Conservation (phyloP, 2,797 vertebrate species). For the Tiaroga cobitis region DNA sequence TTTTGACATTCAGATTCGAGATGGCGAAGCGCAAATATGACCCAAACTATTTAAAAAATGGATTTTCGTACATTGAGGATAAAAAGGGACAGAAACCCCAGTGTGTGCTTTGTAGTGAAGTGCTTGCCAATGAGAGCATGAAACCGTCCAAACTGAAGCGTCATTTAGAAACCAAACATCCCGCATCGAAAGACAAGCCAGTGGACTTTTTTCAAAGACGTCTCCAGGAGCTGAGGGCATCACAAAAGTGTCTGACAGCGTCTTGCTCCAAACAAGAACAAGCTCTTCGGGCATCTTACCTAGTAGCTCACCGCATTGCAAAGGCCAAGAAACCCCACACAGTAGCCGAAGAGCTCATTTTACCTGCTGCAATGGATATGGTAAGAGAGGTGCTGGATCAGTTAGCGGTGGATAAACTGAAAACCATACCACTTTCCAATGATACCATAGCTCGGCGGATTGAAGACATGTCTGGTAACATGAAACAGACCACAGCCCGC, state of each 20-base stretch:
- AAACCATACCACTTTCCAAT: constrained; percentile 32
- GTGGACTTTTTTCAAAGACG: too few species aligned
- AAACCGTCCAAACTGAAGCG: too few species aligned
- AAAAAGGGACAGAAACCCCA: background rate
- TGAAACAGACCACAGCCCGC: constrained; percentile 19
- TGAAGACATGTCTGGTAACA: constrained; percentile 35
- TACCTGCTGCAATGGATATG: background rate
- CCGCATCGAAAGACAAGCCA: too few species aligned
- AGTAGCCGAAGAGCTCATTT: background rate
- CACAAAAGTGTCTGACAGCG: too few species aligned
- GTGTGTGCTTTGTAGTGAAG: background rate
- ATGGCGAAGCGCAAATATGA: too few species aligned
- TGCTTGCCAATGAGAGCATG: background rate
- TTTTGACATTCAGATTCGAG: too few species aligned
- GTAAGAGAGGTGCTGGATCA: background rate
- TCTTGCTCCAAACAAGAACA: background rate
- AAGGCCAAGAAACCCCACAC: background rate
- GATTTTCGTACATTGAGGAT: too few species aligned
- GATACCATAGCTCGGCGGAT: constrained; percentile 2
- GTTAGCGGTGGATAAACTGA: background rate
- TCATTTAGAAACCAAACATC: too few species aligned
- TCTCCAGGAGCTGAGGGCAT: too few species aligned
- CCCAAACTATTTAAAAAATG: too few species aligned
- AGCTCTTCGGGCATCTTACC: background rate
- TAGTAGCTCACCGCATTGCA: background rate